These are phyloP conservation scores for Cyprinodon diabolis DNA, from an alignment of 2,797 vertebrate species.

Conservation along the genomic window DNA sequence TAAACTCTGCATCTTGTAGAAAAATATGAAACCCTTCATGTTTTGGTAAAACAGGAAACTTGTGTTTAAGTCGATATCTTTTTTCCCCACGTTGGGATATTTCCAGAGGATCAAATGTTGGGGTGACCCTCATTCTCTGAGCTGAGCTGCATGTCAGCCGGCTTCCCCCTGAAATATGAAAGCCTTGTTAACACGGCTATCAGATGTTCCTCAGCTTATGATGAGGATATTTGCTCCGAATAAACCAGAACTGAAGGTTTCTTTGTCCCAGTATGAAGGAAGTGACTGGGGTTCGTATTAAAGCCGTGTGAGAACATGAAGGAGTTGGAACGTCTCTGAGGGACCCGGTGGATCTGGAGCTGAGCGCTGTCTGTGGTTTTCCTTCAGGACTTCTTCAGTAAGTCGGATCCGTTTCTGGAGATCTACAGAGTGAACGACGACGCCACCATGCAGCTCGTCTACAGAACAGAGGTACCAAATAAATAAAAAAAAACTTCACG, in stretches of 20 bases:
- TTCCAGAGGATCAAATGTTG: background rate
- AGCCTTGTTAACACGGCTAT: too few relatives aligned
- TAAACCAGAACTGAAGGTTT: background rate
- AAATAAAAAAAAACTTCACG: too few relatives aligned
- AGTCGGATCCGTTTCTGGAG: constrained; percentile 97
- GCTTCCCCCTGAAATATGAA: too few relatives aligned
- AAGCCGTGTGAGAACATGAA: too few relatives aligned
- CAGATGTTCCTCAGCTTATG: too few relatives aligned
- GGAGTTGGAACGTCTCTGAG: background rate
- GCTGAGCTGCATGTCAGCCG: too few relatives aligned
- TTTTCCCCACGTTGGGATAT: background rate
- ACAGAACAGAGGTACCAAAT: constrained; percentile 89
- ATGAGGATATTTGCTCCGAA: background rate
- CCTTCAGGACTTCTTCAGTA: constrained; percentile 96
- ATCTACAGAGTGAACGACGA: constrained; percentile 96
- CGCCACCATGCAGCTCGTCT: constrained; percentile 93
- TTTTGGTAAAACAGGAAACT: too few relatives aligned
- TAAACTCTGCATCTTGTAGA: too few relatives aligned
- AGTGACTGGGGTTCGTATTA: background rate
- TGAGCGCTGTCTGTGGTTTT: background rate
- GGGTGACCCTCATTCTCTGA: too few relatives aligned
- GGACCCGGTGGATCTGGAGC: background rate
- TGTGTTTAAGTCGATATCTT: too few relatives aligned
- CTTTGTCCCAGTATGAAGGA: background rate
- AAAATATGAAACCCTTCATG: too few relatives aligned